Evolutionary conservation across 2,113 vertebrate genomes (phyloP).

Genomic region (Pseudopipra pipra): DNA sequence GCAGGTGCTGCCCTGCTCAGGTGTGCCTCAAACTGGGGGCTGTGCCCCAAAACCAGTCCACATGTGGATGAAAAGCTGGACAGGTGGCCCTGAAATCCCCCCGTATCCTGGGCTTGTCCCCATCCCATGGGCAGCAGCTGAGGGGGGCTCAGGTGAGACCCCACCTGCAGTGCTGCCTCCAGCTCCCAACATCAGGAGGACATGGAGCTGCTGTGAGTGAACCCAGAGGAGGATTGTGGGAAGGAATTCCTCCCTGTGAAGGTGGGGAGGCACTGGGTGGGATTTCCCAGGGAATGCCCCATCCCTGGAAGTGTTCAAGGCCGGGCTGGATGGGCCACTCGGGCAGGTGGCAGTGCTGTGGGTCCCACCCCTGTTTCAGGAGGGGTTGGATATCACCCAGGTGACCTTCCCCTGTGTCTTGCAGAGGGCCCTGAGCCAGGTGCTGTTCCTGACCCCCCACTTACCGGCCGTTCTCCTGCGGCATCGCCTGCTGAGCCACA

Average conservation of each 20-base stretch:
- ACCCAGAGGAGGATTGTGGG: not conserved
- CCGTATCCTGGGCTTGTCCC: not conserved
- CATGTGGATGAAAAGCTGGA: accelerated
- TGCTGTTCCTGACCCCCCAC: constrained; percentile 85
- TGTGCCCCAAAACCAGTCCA: not conserved
- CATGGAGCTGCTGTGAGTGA: not conserved
- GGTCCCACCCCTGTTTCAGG: not conserved
- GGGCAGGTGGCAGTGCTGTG: not conserved
- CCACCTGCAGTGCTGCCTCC: not conserved
- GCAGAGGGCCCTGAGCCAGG: constrained; percentile 82
- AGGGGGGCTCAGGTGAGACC: not conserved
- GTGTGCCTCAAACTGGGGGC: not conserved
- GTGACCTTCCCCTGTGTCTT: not conserved
- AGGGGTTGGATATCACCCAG: not conserved
- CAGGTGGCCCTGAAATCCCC: not conserved
- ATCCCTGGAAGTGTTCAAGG: not conserved
- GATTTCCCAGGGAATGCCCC: not conserved
- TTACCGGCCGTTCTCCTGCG: constrained; percentile 79
- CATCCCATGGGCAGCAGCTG: not conserved
- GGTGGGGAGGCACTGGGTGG: not conserved
- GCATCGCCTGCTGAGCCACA: constrained; percentile 77
- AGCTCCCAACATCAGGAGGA: not conserved
- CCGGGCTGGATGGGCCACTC: not conserved
- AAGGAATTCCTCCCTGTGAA: not conserved
- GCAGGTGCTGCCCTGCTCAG: accelerated